Percentiles rank a stretch among this genome's conserved stretches.
phyloP scores from a whole-genome alignment of 2,888 invertebrate species.

The Drymonia ruficornis region DNA sequence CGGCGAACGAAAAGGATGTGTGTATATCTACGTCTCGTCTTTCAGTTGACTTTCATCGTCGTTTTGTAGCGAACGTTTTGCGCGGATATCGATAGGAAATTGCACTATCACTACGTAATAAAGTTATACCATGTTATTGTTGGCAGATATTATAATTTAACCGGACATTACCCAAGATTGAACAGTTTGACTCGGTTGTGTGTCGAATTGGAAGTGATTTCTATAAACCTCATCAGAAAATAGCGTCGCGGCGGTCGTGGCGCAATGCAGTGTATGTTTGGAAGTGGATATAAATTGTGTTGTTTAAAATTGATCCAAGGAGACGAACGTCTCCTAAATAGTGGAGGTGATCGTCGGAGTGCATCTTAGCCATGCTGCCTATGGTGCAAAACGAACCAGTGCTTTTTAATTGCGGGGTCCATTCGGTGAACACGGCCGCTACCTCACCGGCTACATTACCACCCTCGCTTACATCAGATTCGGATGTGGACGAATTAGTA shows the following conservation, averaged over 20 bases:
- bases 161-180: conserved; percentile 41
- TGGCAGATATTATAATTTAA: conserved; percentile 45
- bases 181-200: conserved; percentile 26
- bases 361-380: conserved; percentile 76
- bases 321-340: conserved; percentile 59
- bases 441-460: conserved; percentile 75
- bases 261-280: conserved; percentile 84
- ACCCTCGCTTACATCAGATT: conserved; percentile 76
- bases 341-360: conserved; percentile 63
- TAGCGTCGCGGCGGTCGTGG: conserved; percentile 77
- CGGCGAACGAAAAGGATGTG: conserved; percentile 81
- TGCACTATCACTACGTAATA: conserved; percentile 82
- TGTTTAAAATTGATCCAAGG: conserved; percentile 64
- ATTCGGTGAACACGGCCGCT: conserved; percentile 64
- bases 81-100: conserved; percentile 80
- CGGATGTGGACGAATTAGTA: conserved; percentile 76
- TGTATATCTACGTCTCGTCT: conserved; percentile 84
- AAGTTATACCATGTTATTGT: conserved; percentile 65
- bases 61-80: conserved; percentile 84
- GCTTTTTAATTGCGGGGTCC: conserved; percentile 73
- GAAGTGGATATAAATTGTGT: conserved; percentile 73
- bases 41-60: conserved; percentile 85
- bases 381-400: conserved; percentile 78
- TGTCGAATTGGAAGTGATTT: conserved; percentile 45
- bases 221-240: conserved; percentile 58